Conservation (phyloP, 2,113 vertebrate species). For the Halcyon malimbica region DNA sequence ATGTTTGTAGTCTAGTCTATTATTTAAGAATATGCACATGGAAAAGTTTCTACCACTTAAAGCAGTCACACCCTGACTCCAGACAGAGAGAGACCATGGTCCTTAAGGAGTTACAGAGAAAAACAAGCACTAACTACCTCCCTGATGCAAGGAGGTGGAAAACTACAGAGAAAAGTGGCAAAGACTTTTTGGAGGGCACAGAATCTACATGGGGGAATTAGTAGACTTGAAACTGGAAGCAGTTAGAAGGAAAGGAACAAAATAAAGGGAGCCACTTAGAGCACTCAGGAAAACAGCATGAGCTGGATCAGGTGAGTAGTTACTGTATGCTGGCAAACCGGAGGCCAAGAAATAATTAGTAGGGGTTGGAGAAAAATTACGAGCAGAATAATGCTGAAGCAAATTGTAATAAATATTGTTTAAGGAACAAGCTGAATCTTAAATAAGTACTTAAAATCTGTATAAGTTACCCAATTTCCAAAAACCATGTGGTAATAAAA, state of each 20-base stretch:
- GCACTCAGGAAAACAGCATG: not conserved
- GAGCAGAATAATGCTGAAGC: not conserved
- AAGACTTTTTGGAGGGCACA: not conserved
- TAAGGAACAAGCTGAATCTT: not conserved
- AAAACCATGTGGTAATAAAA: not conserved
- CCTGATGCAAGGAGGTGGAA: not conserved
- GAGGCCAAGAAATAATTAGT: not conserved
- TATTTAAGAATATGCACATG: not conserved
- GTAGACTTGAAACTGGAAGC: not conserved
- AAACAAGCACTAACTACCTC: not conserved
- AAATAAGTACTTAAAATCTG: not conserved
- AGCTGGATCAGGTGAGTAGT: not conserved
- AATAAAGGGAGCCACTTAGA: not conserved
- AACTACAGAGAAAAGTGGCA: not conserved
- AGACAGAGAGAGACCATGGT: not conserved
- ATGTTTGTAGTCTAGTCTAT: not conserved
- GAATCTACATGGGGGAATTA: not conserved
- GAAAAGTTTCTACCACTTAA: not conserved
- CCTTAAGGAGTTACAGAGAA: not conserved
- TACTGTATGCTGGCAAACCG: not conserved
- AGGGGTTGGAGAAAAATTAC: not conserved
- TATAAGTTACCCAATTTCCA: not conserved
- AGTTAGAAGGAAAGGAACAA: not conserved
- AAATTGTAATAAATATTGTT: not conserved
- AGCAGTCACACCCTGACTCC: not conserved